These are phyloP conservation scores for Saguinus oedipus DNA, from an alignment of 2,797 vertebrate species.

Conservation along the genomic window DNA sequence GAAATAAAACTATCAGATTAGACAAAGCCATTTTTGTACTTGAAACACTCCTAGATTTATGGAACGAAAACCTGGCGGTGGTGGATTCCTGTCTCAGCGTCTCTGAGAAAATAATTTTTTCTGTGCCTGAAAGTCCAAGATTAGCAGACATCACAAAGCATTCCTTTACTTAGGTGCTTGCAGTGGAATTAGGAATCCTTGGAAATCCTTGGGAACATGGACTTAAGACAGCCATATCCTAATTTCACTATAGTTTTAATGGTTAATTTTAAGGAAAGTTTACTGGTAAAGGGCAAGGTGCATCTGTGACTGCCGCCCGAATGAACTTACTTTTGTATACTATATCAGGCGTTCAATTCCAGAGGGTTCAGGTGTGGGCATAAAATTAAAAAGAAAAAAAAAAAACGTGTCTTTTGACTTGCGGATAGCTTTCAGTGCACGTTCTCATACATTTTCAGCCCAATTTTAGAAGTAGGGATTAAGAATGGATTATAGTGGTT, in stretches of 20 bases:
- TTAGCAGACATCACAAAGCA: neutral
- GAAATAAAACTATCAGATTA: neutral
- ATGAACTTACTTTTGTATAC: neutral
- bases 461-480: conserved; percentile 1
- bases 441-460: neutral
- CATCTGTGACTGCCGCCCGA: neutral
- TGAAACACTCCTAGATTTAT: neutral
- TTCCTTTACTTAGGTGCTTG: neutral
- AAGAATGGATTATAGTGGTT: conserved; percentile 26
- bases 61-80: neutral
- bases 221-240: neutral
- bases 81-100: neutral
- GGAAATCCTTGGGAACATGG: neutral
- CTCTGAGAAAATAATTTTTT: neutral
- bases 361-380: conserved; percentile 16
- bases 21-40: neutral
- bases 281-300: neutral
- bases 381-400: neutral
- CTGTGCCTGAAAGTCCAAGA: neutral
- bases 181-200: neutral
- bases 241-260: neutral
- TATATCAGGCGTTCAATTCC: neutral
- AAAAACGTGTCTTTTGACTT: neutral
- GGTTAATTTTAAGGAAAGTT: neutral
- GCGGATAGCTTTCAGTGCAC: neutral